These are phyloP conservation scores for Actinernus sp. DNA, from an alignment of 92 coral and sea anemone species.

Conservation along the genomic window DNA sequence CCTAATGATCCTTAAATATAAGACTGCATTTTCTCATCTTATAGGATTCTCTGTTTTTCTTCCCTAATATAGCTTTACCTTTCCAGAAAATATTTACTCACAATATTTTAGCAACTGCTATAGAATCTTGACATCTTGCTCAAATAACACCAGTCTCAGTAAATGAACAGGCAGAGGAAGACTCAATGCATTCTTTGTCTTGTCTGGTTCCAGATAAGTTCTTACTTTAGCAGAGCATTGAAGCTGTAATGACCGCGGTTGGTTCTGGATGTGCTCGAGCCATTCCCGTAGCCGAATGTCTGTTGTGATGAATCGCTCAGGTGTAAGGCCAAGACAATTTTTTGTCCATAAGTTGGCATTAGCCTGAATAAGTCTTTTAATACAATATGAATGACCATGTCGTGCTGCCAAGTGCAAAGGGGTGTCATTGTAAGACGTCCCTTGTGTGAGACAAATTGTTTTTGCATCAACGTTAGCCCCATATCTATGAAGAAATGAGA, in stretches of 20 bases:
- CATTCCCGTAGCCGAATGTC: constrained; percentile 86
- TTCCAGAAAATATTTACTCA: no score
- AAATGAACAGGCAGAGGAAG: constrained; percentile 81
- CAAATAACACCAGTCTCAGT: constrained; percentile 81
- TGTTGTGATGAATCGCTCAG: constrained; percentile 90
- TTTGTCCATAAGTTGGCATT: constrained; percentile 97
- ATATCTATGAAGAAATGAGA: constrained; percentile 70
- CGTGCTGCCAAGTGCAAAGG: constrained; percentile 94
- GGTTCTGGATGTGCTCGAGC: constrained; percentile 81
- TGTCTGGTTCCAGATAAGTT: constrained; percentile 84
- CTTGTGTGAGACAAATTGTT: constrained; percentile 83
- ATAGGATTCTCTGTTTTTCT: no score
- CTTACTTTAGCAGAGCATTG: constrained; percentile 90
- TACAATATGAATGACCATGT: constrained; percentile 80
- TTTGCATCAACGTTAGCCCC: constrained; percentile 96
- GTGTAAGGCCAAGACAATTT: constrained; percentile 91
- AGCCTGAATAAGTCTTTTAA: constrained; percentile 97
- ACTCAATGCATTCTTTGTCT: constrained; percentile 79
- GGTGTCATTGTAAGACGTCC: constrained; percentile 96
- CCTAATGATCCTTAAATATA: no score
- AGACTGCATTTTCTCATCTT: no score
- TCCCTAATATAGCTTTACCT: no score
- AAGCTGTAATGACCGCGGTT: constrained; percentile 90
- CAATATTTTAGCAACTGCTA: constrained; percentile 62
- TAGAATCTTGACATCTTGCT: constrained; percentile 81